Evolutionary conservation across 2,888 invertebrate species (phyloP), one percentile per base, ranked within the genome.

Genomic region (Balanococcus diminutus): DNA sequence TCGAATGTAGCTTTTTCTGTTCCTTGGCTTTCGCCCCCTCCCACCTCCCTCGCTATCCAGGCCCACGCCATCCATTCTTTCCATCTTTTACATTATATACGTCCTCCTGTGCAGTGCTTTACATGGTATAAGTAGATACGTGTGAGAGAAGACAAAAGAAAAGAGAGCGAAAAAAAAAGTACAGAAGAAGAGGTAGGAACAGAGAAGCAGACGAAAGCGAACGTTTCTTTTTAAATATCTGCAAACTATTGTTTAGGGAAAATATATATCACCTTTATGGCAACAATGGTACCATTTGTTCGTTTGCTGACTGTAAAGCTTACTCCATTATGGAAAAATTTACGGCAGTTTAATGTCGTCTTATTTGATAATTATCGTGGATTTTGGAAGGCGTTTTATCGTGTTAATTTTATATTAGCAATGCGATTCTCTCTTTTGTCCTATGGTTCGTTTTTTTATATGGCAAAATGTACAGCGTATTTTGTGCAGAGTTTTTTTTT

Each of bases 361-460:
- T 79, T 79, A 79, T 79, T 79, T 79, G 31, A 79, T 79, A 79
- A 79, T 79, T 79, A 79, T 79, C 79, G n/a, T 79, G n/a, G 79
- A 79, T 36, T 36, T 79, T 36, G 79, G 79, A 79, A 79, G 61
- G 61, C 61, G 22, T 61, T 61, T 61, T 61, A 61, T 61, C 61
- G 61, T 61, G 25, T 61, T 61, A 61, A 61, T 61, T 61, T 61
- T 61, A 61, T 61, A 61, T 61, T 61, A 61, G 46, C n/a, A n/a
- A 46, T n/a, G 46, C n/a, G 46, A n/a, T 46, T n/a, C n/a, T 36
- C 36, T 36, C 36, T 36, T 8, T 5, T 8, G 8, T 8, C 36
- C 36, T 36, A 42, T 42, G 16, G 14, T n/a, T n/a, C n/a, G n/a
- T 42, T 42, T 42, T 42, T 42, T 3, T 42, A 42, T 42, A 14